These are phyloP conservation scores for Hermodice carunculata DNA, from an alignment of 2,888 invertebrate species.

Conservation along the genomic window DNA sequence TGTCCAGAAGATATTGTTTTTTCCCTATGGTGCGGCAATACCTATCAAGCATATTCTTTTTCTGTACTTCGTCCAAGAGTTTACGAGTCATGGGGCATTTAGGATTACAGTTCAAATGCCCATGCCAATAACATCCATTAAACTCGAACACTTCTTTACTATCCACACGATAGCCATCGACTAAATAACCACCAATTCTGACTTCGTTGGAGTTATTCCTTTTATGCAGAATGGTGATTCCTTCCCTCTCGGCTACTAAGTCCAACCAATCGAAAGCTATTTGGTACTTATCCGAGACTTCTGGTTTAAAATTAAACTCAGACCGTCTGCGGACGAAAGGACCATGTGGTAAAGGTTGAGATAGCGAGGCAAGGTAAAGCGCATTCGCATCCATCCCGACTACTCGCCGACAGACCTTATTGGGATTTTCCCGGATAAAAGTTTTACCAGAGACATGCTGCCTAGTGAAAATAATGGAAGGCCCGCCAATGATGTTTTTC, in stretches of 20 bases:
- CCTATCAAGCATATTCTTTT: too few relatives aligned
- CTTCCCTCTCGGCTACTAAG: neutral
- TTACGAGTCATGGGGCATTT: too few relatives aligned
- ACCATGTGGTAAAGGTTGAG: neutral
- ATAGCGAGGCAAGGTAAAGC: neutral
- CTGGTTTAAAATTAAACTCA: neutral
- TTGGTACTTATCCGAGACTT: neutral
- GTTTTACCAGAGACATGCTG: too few relatives aligned
- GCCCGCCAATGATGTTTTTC: too few relatives aligned
- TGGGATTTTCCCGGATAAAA: too few relatives aligned
- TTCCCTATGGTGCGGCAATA: too few relatives aligned
- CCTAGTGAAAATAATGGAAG: too few relatives aligned
- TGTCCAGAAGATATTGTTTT: too few relatives aligned
- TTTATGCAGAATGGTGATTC: neutral
- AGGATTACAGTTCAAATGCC: too few relatives aligned
- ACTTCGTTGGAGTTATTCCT: neutral
- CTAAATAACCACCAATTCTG: neutral
- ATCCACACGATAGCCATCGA: neutral
- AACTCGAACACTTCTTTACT: neutral
- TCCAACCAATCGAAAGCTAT: neutral
- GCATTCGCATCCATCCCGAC: neutral
- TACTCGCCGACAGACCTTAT: conserved; percentile 8
- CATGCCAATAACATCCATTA: neutral
- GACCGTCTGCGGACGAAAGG: neutral
- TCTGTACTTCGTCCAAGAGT: too few relatives aligned